phyloP scores from a whole-genome alignment of 2,888 invertebrate genomes.

The Limenitis camilla region DNA sequence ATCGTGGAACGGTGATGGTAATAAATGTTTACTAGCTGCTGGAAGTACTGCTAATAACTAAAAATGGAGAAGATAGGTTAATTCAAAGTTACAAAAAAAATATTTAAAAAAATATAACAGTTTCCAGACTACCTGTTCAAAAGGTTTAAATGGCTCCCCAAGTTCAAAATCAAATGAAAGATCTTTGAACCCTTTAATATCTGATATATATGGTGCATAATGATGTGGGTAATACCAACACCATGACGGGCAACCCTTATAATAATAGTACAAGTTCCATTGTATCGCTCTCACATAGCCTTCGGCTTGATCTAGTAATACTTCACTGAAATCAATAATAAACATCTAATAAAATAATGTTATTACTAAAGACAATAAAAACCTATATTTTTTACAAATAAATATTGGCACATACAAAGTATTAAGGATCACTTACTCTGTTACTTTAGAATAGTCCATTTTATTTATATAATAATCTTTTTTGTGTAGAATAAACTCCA shows the following conservation, averaged over 20 bases:
- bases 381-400: background rate
- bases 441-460: constrained; percentile 85
- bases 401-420: background rate
- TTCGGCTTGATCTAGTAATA: constrained; percentile 86
- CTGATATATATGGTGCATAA: constrained; percentile 97
- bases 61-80: background rate
- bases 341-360: background rate
- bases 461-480: constrained; percentile 94
- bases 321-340: constrained; percentile 72
- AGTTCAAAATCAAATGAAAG: constrained; percentile 87
- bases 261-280: constrained; percentile 98
- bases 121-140: constrained; percentile 80
- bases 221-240: constrained; percentile 99
- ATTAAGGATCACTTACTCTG: constrained; percentile 73
- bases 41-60: constrained; percentile 90
- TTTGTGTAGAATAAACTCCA: constrained; percentile 90
- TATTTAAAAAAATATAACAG: background rate
- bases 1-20: constrained; percentile 85
- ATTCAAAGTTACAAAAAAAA: background rate
- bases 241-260: constrained; percentile 97
- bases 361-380: background rate
- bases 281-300: constrained; percentile 95
- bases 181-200: constrained; percentile 86
- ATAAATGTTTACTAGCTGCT: constrained; percentile 84
- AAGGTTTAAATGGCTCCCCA: constrained; percentile 92